These are phyloP conservation scores for Tenthredo notha DNA, from an alignment of 2,888 invertebrate genomes.

Conservation along the genomic window DNA sequence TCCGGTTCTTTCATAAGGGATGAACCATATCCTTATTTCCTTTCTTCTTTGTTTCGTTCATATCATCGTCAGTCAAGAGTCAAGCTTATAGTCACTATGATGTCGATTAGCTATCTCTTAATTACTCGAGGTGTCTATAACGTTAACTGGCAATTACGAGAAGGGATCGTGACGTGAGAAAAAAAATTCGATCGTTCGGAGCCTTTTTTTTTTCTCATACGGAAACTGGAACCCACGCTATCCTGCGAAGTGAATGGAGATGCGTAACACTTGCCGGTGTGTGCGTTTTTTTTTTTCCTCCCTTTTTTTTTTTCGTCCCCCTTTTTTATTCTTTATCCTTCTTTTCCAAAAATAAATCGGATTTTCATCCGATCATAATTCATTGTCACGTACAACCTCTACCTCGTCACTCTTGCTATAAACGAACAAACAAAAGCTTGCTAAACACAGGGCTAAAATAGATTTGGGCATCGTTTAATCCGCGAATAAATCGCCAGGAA, in stretches of 20 bases:
- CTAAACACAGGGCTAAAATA: slow-evolving; percentile 23
- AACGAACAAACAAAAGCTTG: slow-evolving; percentile 37
- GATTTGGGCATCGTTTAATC: slow-evolving; percentile 25
- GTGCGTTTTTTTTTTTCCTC: not conserved
- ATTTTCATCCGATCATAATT: slow-evolving; percentile 37
- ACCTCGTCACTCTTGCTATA: slow-evolving; percentile 18
- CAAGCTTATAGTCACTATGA: not conserved
- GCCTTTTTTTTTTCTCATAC: not conserved
- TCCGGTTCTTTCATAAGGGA: not conserved
- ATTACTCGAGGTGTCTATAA: not conserved
- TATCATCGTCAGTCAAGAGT: not conserved
- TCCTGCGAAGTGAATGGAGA: not conserved
- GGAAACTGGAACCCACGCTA: not conserved
- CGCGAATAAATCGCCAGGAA: slow-evolving; percentile 33
- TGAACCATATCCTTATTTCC: not conserved
- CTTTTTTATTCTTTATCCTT: not conserved
- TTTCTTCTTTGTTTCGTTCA: not conserved
- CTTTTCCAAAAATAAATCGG: slow-evolving; percentile 1
- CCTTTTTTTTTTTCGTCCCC: not conserved
- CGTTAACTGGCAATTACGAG: too few species aligned
- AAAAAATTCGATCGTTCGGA: not conserved
- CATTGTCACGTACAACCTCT: slow-evolving; percentile 12
- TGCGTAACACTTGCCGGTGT: not conserved
- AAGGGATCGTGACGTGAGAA: not conserved
- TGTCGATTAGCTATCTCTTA: not conserved